Percentiles rank a stretch among this genome's conserved stretches.
phyloP scores from a whole-genome alignment of 2,888 invertebrate genomes.

The Tipula confusa region DNA sequence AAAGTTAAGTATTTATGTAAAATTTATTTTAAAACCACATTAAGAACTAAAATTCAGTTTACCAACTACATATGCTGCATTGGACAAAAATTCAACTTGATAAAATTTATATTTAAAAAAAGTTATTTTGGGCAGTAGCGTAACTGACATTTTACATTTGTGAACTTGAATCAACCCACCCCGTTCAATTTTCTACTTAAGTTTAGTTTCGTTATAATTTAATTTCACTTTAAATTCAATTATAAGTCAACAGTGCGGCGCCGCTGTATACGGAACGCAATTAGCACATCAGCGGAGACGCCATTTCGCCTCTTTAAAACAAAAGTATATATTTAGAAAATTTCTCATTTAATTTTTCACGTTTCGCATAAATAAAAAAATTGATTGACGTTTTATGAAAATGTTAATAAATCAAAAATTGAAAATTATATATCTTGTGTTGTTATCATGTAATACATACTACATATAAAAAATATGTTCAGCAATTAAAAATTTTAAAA shows the following conservation, averaged over 20 bases:
- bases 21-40: neutral
- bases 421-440: neutral
- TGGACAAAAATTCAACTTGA: neutral
- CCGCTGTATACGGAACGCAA: too few relatives aligned
- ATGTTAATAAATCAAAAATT: neutral
- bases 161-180: too few relatives aligned
- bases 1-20: neutral
- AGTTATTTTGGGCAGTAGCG: neutral
- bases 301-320: neutral
- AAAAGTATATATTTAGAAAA: neutral
- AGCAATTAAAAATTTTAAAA: neutral
- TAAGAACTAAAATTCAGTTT: neutral
- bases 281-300: neutral
- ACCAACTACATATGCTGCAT: neutral
- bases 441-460: neutral
- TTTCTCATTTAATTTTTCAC: neutral
- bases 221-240: too few relatives aligned
- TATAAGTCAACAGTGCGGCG: too few relatives aligned
- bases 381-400: conserved; percentile 3
- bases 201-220: too few relatives aligned
- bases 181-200: too few relatives aligned
- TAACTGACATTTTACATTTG: too few relatives aligned
- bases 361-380: neutral
- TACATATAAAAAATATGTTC: neutral
- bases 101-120: too few relatives aligned